Conservation (phyloP, 1,140 invertebrate genomes). For the Mactra quadrangularis region DNA sequence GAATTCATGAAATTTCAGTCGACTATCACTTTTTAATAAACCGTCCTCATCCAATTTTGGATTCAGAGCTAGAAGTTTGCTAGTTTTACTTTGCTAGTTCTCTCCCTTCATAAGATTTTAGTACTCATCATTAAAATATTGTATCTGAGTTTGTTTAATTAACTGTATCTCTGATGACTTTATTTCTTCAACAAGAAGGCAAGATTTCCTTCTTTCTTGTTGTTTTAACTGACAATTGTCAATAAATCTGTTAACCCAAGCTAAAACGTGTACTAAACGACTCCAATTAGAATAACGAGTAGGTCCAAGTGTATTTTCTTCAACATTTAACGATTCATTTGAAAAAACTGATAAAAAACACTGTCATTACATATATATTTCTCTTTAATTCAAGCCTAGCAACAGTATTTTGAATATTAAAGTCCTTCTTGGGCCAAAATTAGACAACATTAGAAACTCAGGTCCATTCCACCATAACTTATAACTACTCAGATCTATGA, state of each 20-base stretch:
- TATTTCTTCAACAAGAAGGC: not conserved
- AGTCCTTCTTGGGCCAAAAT: conserved; percentile 17
- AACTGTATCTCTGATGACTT: conserved; percentile 2
- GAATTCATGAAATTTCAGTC: conserved; percentile 11
- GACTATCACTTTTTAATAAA: conserved; percentile 7
- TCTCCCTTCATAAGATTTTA: not conserved
- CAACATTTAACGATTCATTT: not conserved
- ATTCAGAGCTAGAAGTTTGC: conserved; percentile 22
- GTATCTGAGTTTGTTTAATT: not conserved
- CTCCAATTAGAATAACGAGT: not conserved
- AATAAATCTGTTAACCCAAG: not conserved
- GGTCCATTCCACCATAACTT: conserved; percentile 8
- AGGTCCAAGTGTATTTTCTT: too few relatives aligned
- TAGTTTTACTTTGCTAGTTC: not conserved
- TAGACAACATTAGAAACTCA: not conserved
- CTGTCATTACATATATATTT: not conserved
- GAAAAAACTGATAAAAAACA: too few relatives aligned
- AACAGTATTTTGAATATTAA: not conserved
- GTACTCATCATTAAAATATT: conserved; percentile 7
- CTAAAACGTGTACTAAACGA: not conserved
- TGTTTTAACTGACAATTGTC: not conserved
- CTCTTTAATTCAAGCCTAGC: not conserved
- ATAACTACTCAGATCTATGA: not conserved
- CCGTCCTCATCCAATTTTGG: conserved; percentile 40
- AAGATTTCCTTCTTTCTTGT: not conserved